Conservation (phyloP, 2,113 vertebrate genomes). For the Mungos mungo region DNA sequence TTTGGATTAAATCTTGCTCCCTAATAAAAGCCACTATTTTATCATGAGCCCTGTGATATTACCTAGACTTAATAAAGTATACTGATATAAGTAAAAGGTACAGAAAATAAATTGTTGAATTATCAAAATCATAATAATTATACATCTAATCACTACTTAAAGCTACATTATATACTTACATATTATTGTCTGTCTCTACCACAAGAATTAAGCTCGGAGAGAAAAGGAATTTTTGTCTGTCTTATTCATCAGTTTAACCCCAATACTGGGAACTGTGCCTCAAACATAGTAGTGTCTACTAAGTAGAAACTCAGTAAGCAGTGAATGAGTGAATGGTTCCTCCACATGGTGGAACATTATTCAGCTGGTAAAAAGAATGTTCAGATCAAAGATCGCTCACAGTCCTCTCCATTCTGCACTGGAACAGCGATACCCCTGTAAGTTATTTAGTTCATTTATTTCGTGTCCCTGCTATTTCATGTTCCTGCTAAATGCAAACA, state of each 20-base stretch:
- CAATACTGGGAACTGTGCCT: background rate
- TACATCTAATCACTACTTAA: background rate
- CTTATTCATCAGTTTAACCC: background rate
- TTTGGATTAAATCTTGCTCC: background rate
- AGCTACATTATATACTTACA: background rate
- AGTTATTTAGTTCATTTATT: background rate
- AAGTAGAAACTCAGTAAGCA: background rate
- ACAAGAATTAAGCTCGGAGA: background rate
- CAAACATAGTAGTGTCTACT: background rate
- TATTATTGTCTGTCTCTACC: background rate
- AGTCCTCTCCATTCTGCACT: background rate
- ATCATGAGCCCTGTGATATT: background rate
- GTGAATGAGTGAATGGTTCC: background rate
- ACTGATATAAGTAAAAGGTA: background rate
- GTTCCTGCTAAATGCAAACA: background rate
- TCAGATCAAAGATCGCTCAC: background rate
- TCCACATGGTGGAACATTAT: background rate
- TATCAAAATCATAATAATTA: background rate
- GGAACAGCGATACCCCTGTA: background rate
- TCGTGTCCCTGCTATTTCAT: conserved; percentile 13
- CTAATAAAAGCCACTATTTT: background rate
- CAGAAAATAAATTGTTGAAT: background rate
- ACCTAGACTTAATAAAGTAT: background rate
- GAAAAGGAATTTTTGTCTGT: background rate
- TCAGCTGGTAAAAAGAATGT: background rate